Evolutionary conservation across 2,113 vertebrate genomes (phyloP).

Genomic region (Azemiops feae): DNA sequence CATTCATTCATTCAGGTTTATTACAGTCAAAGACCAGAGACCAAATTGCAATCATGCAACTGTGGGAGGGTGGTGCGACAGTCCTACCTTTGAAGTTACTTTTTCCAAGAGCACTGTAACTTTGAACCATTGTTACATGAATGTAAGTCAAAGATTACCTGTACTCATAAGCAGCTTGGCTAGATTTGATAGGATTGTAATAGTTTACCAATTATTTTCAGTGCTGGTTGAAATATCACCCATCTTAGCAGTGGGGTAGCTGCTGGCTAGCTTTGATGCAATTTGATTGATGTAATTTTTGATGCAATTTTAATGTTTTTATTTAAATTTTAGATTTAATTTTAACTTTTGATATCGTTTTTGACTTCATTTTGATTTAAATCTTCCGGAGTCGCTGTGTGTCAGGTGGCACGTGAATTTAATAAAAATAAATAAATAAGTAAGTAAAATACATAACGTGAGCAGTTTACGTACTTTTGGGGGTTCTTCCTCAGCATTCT

Average conservation of each 20-base stretch:
- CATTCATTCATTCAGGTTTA: no score
- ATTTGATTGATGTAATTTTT: background rate
- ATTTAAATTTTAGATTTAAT: background rate
- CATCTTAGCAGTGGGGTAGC: background rate
- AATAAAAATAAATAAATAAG: background rate
- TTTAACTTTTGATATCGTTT: background rate
- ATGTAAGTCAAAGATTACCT: background rate
- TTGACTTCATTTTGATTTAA: background rate
- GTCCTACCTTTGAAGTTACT: background rate
- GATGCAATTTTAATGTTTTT: background rate
- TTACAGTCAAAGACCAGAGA: no score
- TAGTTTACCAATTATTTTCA: background rate
- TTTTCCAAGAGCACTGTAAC: background rate
- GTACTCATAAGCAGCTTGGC: background rate
- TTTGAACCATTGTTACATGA: background rate
- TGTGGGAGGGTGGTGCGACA: background rate
- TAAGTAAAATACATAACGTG: background rate
- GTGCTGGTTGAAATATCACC: background rate
- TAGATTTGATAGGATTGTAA: background rate
- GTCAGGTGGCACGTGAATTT: background rate
- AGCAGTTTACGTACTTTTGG: constrained; percentile 58
- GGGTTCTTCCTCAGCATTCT: constrained; percentile 72
- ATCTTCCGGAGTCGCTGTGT: background rate
- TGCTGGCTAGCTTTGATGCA: background rate
- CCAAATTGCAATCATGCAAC: no score